phyloP scores from a whole-genome alignment of 2,113 vertebrate genomes.

The Anhinga anhinga region DNA sequence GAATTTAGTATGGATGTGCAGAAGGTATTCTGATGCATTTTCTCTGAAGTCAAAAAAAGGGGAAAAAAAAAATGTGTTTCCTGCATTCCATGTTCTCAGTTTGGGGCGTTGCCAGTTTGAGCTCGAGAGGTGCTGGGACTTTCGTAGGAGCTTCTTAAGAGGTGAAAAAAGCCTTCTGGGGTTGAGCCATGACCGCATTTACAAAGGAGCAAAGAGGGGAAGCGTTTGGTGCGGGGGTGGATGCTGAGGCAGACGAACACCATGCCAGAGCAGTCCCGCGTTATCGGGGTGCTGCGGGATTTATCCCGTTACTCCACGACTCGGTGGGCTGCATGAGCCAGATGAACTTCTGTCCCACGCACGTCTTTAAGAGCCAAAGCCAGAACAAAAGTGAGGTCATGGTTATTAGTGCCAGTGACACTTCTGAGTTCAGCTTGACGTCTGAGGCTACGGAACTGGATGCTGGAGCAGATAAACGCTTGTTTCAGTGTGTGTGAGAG shows the following conservation, averaged over 20 bases:
- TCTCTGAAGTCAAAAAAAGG: neutral
- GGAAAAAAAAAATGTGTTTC: neutral
- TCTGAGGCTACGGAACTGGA: neutral
- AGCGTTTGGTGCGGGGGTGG: fast-evolving
- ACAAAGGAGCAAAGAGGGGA: neutral
- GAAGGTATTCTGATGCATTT: neutral
- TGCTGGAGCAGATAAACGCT: fast-evolving
- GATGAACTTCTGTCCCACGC: neutral
- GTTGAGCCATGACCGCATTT: neutral
- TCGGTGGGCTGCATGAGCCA: neutral
- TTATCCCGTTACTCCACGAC: neutral
- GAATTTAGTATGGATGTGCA: neutral
- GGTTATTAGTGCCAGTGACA: neutral
- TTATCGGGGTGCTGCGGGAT: neutral
- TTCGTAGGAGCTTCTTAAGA: neutral
- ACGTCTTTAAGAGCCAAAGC: neutral
- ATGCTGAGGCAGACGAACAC: neutral
- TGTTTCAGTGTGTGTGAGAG: neutral
- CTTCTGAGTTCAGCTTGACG: neutral
- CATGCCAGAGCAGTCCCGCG: neutral
- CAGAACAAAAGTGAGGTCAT: neutral
- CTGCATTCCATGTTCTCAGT: neutral
- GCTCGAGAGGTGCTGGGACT: neutral
- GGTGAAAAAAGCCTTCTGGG: neutral
- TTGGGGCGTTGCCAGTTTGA: neutral